A percentile compares a stretch with the other conserved stretches of the same genome.
phyloP scores from a whole-genome alignment of 2,797 vertebrate species.

The Cyclura pinguis region DNA sequence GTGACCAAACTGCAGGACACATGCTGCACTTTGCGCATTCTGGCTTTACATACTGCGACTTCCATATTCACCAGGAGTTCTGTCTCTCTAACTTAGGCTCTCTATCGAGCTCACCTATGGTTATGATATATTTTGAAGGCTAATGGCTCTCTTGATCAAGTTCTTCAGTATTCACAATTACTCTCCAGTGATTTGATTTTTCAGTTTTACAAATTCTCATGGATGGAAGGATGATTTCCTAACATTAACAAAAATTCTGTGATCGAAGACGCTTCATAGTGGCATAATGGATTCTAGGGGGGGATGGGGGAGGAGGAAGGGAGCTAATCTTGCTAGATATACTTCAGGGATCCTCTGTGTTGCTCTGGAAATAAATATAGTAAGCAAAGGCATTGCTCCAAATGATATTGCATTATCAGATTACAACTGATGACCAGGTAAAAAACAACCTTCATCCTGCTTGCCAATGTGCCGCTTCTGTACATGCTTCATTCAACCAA shows the following conservation, averaged over 20 bases:
- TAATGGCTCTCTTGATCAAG: background rate
- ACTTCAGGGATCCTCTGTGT: background rate
- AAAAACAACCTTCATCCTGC: background rate
- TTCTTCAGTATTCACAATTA: constrained; percentile 12
- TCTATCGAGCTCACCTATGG: background rate
- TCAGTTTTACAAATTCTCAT: background rate
- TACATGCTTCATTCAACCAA: background rate
- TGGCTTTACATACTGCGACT: no score
- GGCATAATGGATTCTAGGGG: background rate
- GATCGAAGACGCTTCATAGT: background rate
- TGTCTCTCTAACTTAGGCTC: no score
- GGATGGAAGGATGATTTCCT: accelerated
- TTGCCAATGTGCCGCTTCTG: background rate
- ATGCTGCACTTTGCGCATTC: no score
- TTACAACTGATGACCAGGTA: background rate
- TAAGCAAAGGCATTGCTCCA: background rate
- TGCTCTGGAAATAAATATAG: background rate
- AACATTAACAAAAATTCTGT: background rate
- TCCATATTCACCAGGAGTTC: no score
- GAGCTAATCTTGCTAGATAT: background rate
- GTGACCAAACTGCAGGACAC: no score
- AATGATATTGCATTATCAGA: background rate
- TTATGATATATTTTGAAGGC: background rate
- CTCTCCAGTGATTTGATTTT: accelerated
- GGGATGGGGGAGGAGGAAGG: background rate